Base-by-base conservation (phyloP, 2,888 invertebrate species). In the Asteroscopus sphinx region DNA sequence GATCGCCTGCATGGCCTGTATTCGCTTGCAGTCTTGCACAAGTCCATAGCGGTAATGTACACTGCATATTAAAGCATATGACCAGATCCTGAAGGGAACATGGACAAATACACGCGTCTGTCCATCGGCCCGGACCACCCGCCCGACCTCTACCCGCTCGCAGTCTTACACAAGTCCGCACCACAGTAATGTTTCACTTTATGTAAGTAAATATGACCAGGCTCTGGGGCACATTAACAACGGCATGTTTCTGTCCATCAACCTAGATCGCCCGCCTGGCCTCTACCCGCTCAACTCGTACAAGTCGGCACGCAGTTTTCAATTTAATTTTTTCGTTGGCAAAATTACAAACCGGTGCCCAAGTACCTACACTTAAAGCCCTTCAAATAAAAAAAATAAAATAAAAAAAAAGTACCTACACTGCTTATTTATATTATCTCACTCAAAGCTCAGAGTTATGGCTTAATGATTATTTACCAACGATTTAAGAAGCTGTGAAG, bases 21-120 rank as follows among this genome's bases (percentile, higher is more conserved):
- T 86, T 98, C 98, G 0, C 96, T 98, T 21, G 93, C 93, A 3
- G 90, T 94, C 96, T 96, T 72, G 94, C 97, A 77, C 97, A 98
- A 91, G 94, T 95, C 73, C 82, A 91, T 83, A 55, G 98, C 98
- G 85, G 98, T 98, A 95, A 96, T 96, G 94, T 41, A 17, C 7
- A 17, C 15, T 33, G 2, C 35, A 48, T 15, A 12, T 7, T 21
- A 25, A 9, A 48, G 7, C 11, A 16, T 30, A 16, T 62, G 56
- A 12, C 36, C 59, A 98, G 98, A 35, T 98, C 98, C 87, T 96
- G 97, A 94, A 4, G 97, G 97, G 11, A 97, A 97, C 81, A 98
- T 28, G 94, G 97, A 97, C 9, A 99, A 99, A 95, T 99, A 98
- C 91, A 98, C 98, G 0, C 94, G 99, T 63, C 95, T 98, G 73